Evolutionary conservation across 1,140 invertebrate species (phyloP).

Genomic region (Drosophila ironensis): DNA sequence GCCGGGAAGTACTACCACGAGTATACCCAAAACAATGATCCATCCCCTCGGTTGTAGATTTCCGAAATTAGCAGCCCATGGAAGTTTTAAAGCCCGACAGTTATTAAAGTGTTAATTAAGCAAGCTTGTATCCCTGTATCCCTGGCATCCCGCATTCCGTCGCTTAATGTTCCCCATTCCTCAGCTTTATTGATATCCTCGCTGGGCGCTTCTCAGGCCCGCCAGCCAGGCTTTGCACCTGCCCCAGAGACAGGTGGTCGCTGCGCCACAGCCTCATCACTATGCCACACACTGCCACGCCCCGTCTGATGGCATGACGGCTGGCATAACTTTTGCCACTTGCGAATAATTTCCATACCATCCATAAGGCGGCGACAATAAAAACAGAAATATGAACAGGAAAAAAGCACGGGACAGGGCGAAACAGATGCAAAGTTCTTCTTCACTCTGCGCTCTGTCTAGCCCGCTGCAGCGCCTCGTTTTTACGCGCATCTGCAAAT

Average conservation of each 20-base stretch:
- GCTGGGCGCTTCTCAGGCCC: slow-evolving; percentile 18
- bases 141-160: slow-evolving; percentile 3
- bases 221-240: slow-evolving; percentile 18
- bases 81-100: background rate
- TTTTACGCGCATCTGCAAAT: slow-evolving; percentile 78
- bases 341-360: slow-evolving; percentile 73
- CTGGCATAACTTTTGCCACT: slow-evolving; percentile 65
- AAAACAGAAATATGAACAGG: slow-evolving; percentile 51
- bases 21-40: background rate
- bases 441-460: background rate
- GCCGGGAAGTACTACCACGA: background rate
- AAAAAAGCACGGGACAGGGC: slow-evolving; percentile 18
- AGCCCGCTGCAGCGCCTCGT: background rate
- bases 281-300: slow-evolving; percentile 27
- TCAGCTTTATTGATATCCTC: slow-evolving; percentile 22
- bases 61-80: too few relatives aligned
- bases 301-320: slow-evolving; percentile 35
- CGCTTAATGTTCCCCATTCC: slow-evolving; percentile 23
- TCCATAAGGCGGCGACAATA: slow-evolving; percentile 57
- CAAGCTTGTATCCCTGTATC: too few relatives aligned
- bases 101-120: too few relatives aligned
- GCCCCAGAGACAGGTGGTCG: slow-evolving; percentile 55
- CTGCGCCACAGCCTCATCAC: background rate
- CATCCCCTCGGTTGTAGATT: too few relatives aligned
- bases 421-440: slow-evolving; percentile 51